Evolutionary conservation across 2,113 vertebrate genomes (phyloP), one percentile per base, ranked within the genome.

Genomic region (Chaetops frenatus): DNA sequence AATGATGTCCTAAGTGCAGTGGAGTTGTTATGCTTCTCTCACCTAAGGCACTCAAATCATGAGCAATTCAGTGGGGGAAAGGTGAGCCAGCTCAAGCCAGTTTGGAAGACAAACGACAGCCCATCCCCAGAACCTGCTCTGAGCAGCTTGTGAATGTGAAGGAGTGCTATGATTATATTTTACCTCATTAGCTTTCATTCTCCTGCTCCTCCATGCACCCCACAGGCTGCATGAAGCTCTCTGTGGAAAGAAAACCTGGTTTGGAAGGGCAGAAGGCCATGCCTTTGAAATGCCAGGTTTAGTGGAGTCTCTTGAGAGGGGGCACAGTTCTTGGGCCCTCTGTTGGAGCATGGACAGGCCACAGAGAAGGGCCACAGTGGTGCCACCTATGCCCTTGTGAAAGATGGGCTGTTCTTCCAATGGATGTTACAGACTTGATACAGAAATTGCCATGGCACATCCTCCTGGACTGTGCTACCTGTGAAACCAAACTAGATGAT

Each of bases 1-100:
- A 91, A 80, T 36, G 84, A 84, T 71, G 81, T 77, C 92, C 93
- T 88, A 80, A 90, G 71, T 86, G 81, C 51, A 5, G 62, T 17
- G 57, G 81, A 90, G 44, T 36, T 89, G 51, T 86, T 86, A 69
- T 2, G 40, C 21, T 28, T 84, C 83, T 92, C 81, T 91, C 53
- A 76, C 86, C 81, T 56, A 42, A 71, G 89, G 54, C 53, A 50
- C 51, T 84, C 73, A 50, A 82, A 96, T 72, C 44, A 57, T 4
- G 40, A 95, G 62, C 47, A n/a, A 90, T 95, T 82, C 81, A 86
- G 38, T 11, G 33, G 24, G 24, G 48, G 28, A 79, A 86, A 84
- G 69, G 80, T 62, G 47, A 84, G 44, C 33, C 57, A 86, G 65
- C 69, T 56, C 3, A 7, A 95, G 80, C 25, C 42, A 92, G 78